Evolutionary conservation across 2,888 invertebrate species (phyloP), one percentile per base, ranked within the genome.

Genomic region (Lumbricus terrestris): DNA sequence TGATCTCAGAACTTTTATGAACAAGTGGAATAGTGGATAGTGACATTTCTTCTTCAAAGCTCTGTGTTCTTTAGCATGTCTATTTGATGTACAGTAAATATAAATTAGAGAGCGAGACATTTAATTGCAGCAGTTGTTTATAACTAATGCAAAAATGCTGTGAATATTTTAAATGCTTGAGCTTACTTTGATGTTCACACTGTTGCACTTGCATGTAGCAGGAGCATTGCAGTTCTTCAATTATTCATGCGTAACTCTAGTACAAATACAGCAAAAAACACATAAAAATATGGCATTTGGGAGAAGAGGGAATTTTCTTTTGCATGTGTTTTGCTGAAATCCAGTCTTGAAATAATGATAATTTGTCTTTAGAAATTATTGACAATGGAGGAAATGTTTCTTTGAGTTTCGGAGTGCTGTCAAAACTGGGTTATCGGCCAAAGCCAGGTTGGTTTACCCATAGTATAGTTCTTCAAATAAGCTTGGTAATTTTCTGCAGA

Each of bases 281-380:
- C 47, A 47, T 20, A 20, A 47, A 47, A 47, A 47, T 47, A 47
- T 47, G 47, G 47, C 23, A 47, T 69, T 69, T 29, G 69, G 5
- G 23, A 23, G 47, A 23, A 47, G 47, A n/a, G 69, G 69, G 69
- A 69, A 69, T 69, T 69, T 69, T 69, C 29, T 69, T 69, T 69
- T 69, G n/a, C 23, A 69, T 69, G 69, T 69, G 69, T 85, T 85
- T 37, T 85, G 85, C 85, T 85, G n/a, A 37, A 85, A 34, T 85
- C 35, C 35, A 34, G 85, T 35, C 85, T 85, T 85, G 37, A 85
- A 85, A 35, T 37, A 85, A 85, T 85, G 85, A 35, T 85, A 85
- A 85, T 85, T 85, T 85, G 37, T 85, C 85, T 85, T 34, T 85
- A 85, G 85, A 85, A 85, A 85, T 69, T 29, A 85, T 85, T 85